phyloP scores from a whole-genome alignment of 2,113 vertebrate species.

The Pseudopodoces humilis region DNA sequence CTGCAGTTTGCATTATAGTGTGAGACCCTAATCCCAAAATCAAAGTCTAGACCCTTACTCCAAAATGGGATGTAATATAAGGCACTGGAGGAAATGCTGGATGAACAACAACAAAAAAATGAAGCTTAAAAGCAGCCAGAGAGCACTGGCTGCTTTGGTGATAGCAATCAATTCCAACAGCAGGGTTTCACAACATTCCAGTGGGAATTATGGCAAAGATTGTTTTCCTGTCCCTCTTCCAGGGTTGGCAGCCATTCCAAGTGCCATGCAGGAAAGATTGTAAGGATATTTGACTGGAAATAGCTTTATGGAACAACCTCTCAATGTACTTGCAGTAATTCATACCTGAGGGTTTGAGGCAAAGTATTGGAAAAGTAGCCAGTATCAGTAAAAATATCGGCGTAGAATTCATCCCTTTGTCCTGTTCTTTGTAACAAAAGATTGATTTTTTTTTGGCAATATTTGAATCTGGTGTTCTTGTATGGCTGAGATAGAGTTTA shows the following conservation, averaged over 20 bases:
- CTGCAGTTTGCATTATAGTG: background rate
- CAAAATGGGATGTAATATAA: background rate
- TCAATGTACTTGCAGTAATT: background rate
- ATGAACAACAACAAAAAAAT: background rate
- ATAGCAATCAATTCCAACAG: background rate
- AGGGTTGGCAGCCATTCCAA: background rate
- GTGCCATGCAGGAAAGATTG: background rate
- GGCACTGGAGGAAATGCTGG: background rate
- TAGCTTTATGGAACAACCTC: background rate
- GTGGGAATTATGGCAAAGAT: background rate
- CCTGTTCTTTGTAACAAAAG: background rate
- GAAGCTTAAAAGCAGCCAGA: background rate
- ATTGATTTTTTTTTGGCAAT: background rate
- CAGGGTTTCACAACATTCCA: background rate
- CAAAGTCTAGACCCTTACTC: background rate
- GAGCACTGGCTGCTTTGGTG: background rate
- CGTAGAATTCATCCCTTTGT: background rate
- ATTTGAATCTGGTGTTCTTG: background rate
- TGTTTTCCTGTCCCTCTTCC: fast-evolving
- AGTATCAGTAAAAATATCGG: background rate
- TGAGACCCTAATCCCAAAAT: background rate
- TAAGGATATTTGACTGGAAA: background rate
- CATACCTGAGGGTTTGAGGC: background rate
- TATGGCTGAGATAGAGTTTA: background rate
- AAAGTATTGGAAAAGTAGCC: background rate